Percentiles rank a stretch among this genome's conserved stretches.
These are phyloP conservation scores for Netelia fuscicornis DNA, from an alignment of 2,888 invertebrate genomes.

Conservation along the genomic window DNA sequence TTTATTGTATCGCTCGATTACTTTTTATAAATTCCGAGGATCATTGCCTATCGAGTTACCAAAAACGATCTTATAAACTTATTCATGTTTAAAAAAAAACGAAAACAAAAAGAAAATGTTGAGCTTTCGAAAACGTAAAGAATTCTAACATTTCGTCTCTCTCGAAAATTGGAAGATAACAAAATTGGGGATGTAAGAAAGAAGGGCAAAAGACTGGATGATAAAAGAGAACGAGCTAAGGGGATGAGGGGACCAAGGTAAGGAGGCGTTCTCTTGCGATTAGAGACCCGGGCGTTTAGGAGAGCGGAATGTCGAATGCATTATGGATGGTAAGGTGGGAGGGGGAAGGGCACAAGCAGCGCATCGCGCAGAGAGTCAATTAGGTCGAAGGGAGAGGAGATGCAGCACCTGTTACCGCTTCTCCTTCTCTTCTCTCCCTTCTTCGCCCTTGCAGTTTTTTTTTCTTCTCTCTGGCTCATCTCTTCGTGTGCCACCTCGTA, in stretches of 20 bases:
- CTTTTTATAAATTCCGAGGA: background rate
- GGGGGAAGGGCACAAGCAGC: slow-evolving; percentile 8
- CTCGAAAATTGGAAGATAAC: background rate
- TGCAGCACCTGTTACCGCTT: slow-evolving; percentile 72
- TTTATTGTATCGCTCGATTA: slow-evolving; percentile 13
- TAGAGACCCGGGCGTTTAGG: slow-evolving; percentile 71
- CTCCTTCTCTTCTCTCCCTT: slow-evolving; percentile 45
- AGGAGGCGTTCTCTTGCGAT: slow-evolving; percentile 64
- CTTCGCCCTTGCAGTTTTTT: slow-evolving; percentile 54
- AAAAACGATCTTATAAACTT: background rate
- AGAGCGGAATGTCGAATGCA: slow-evolving; percentile 73
- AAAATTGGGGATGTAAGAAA: background rate
- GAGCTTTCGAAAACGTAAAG: too few relatives aligned
- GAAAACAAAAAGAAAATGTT: background rate
- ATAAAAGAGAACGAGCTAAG: background rate
- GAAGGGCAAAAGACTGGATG: background rate
- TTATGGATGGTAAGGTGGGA: slow-evolving; percentile 71
- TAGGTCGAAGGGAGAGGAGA: slow-evolving; percentile 67
- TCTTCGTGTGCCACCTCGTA: slow-evolving; percentile 39
- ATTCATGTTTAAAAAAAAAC: background rate
- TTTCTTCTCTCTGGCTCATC: slow-evolving; percentile 64
- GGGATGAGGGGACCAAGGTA: background rate
- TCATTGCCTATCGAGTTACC: background rate
- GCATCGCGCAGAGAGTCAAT: slow-evolving; percentile 74
- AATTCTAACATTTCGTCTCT: too few relatives aligned